phyloP scores from a whole-genome alignment of 1,140 invertebrate species.

The Physella acuta region DNA sequence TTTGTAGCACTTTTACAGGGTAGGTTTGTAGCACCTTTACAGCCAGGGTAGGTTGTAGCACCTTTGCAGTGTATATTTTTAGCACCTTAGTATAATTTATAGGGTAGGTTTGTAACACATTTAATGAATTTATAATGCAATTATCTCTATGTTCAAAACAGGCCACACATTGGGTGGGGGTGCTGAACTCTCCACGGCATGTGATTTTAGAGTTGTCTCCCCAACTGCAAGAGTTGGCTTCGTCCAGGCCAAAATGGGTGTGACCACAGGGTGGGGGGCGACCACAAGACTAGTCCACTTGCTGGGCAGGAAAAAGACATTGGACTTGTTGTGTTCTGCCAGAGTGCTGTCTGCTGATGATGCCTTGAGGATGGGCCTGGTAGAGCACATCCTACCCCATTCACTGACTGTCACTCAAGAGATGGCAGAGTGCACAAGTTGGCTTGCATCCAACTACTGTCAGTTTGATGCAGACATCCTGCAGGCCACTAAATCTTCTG shows the following conservation, averaged over 20 bases:
- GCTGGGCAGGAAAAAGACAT: slow-evolving; percentile 59
- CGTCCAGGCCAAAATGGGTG: slow-evolving; percentile 67
- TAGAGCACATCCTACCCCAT: slow-evolving; percentile 43
- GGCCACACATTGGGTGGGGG: slow-evolving; percentile 66
- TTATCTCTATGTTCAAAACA: not conserved
- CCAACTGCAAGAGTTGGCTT: slow-evolving; percentile 61
- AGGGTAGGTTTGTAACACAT: too few relatives aligned
- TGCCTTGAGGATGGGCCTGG: slow-evolving; percentile 58
- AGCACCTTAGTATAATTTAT: too few relatives aligned
- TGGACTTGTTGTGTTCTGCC: slow-evolving; percentile 61
- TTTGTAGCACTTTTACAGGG: too few relatives aligned
- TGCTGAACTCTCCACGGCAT: slow-evolving; percentile 65
- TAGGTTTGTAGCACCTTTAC: too few relatives aligned
- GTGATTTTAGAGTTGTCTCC: slow-evolving; percentile 65
- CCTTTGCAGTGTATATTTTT: too few relatives aligned
- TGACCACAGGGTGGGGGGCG: slow-evolving; percentile 67
- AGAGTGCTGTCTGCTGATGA: slow-evolving; percentile 54
- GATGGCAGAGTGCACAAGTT: slow-evolving; percentile 49
- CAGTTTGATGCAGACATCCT: slow-evolving; percentile 45
- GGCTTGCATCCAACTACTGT: slow-evolving; percentile 53
- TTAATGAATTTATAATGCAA: too few relatives aligned
- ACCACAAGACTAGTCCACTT: slow-evolving; percentile 60
- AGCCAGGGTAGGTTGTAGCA: too few relatives aligned
- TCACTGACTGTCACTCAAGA: slow-evolving; percentile 32
- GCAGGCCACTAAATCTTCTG: slow-evolving; percentile 60